Base-by-base conservation (phyloP, 2,888 invertebrate genomes). In the Incurvaria masculella region DNA sequence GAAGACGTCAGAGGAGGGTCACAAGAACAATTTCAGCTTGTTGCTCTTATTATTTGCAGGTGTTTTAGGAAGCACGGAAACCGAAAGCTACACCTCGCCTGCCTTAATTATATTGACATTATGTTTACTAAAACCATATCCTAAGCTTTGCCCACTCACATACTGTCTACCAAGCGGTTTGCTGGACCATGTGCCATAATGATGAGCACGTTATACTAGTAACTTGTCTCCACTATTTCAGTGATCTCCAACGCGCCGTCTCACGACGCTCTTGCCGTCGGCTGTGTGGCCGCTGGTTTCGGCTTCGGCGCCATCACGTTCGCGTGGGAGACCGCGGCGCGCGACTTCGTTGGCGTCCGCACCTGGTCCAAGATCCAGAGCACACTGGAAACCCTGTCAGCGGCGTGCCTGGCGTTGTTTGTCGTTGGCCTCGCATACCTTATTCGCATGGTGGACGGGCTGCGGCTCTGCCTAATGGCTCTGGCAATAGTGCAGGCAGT, bases 331-430 rank as follows among this genome's bases (percentile, higher is more conserved):
- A 65, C 70, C 1, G 62, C 78, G 0, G 68, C 69, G 2, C 72
- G 74, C 59, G 72, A 73, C 43, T 80, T 75, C 51, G 67, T 80
- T 1, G 80, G 80, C 1, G 66, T 68, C 14, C 64, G 76, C 39
- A 76, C 73, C 54, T 80, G 79, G 79, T 68, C 73, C 0, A 72
- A 73, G 56, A 54, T 80, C 5, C 72, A 78, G 49, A 79, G 80
- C 50, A 59, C 79, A 2, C 53, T 81, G 42, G 79, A 80, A 63
- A 75, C 72, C 6, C 52, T 73, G 5, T 72, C 79, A 3, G 74
- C 68, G 16, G 52, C 59, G 26, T 54, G 72, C 42, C 59, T 80
- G 46, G 61, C 66, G 40, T 47, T 61, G 39, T 70, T 78, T 53
- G 61, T 66, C 11, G 48, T 62, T 4, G 68, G 68, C 27, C 56